Base-by-base conservation (phyloP, 2,113 vertebrate species). In the Paradoxurus hermaphroditus region DNA sequence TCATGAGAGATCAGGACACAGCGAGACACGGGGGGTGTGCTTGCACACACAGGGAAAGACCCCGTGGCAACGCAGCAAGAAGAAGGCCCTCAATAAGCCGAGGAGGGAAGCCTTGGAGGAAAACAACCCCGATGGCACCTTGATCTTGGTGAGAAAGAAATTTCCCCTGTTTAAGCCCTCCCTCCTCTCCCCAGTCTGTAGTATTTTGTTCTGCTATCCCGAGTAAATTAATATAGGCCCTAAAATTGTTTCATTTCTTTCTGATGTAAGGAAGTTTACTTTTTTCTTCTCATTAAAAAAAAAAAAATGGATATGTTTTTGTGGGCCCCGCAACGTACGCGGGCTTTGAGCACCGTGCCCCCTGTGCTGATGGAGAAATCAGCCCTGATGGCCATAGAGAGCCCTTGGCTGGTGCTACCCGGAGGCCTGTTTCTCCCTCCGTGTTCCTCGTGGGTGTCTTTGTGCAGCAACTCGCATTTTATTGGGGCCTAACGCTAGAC, bases 341-440 rank as follows among this genome's bases (percentile, higher is more conserved):
- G 51, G 18, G 9, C n/a, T 46, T 41, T 16, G 27, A 41, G 15
- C 27, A 36, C 12, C 1, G 6, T 12, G 10, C 8, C 13, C 21
- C 34, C 21, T 11, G 1, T 4, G 10, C 34, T 29, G 63, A 21
- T 1, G 39, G 73, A 14, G 12, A 21, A 16, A 23, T 19, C 5
- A 0, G 34, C 29, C 51, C 9, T 7, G 0, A 5, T 1, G 1
- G 3, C 13, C 49, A 0, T 9, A 1, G n/a, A 41, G 41, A 27
- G 31, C 10, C 7, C 5, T 46, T 2, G 13, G 34, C 4, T 5
- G 4, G 1, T 4, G 29, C 21, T 4, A 3, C 7, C 9, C 16
- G 3, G 41, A 81, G 31, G 46, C n/a, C 1, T 4, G 31, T 29
- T 85, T n/a, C 34, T 10, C 0, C 34, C 44, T 27, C 19, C 36